Evolutionary conservation across 2,888 invertebrate genomes (phyloP).

Genomic region (Papilio protenor): DNA sequence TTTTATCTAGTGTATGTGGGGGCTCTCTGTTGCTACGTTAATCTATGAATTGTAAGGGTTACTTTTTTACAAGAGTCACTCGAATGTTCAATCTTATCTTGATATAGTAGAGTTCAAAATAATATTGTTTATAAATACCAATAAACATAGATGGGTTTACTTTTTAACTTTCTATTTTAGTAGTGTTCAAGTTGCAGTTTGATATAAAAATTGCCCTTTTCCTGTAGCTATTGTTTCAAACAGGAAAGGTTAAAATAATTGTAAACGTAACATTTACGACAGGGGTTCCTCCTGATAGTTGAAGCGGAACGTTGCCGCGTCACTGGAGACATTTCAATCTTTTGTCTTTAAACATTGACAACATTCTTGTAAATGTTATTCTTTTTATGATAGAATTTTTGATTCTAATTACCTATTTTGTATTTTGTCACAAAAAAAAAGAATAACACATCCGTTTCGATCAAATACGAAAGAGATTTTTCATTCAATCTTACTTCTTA

Average conservation of each 20-base stretch:
- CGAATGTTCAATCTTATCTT: not conserved
- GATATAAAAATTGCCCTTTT: constrained; percentile 3
- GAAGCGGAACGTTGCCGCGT: constrained; percentile 17
- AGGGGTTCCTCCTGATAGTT: constrained; percentile 16
- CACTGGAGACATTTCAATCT: constrained; percentile 26
- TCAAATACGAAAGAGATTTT: not conserved
- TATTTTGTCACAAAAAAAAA: too few relatives aligned
- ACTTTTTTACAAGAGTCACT: not conserved
- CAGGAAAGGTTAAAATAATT: constrained; percentile 22
- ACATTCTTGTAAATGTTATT: constrained; percentile 18
- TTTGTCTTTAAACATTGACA: constrained; percentile 3
- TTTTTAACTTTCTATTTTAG: not conserved
- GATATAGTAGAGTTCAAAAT: not conserved
- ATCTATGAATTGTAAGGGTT: not conserved
- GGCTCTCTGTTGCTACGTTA: not conserved
- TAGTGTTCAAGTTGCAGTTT: not conserved
- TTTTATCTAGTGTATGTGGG: not conserved
- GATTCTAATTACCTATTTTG: too few relatives aligned
- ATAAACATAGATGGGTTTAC: not conserved
- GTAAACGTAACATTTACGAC: constrained; percentile 5
- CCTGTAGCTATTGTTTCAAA: constrained; percentile 29
- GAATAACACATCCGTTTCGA: not conserved
- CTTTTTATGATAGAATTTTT: not conserved
- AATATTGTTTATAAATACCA: not conserved
- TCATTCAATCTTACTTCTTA: too few relatives aligned